A percentile compares a stretch with the other conserved stretches of the same genome.
Conservation (phyloP, 1,140 invertebrate genomes). For the Diabrotica virgifera region DNA sequence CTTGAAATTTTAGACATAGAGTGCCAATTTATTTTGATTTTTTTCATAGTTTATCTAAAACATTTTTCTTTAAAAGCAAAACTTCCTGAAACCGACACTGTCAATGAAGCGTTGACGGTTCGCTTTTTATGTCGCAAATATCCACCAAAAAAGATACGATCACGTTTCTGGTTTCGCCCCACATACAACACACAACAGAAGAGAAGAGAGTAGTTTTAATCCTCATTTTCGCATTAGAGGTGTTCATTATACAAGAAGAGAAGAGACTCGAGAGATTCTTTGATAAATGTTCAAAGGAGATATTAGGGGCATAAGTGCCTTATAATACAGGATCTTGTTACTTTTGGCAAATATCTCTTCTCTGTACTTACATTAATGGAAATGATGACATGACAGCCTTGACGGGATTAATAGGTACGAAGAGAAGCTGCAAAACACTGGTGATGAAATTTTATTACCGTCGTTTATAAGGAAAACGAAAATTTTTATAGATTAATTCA, state of each 20-base stretch:
- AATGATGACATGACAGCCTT: background rate
- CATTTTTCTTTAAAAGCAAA: too few species aligned
- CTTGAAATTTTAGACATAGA: too few species aligned
- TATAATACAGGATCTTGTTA: constrained; percentile 37
- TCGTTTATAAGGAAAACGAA: too few species aligned
- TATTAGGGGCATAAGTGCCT: constrained; percentile 36
- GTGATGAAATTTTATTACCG: too few species aligned
- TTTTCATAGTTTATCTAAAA: too few species aligned
- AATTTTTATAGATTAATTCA: too few species aligned
- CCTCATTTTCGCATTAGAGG: constrained; percentile 32
- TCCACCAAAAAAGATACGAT: constrained; percentile 10
- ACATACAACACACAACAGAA: background rate
- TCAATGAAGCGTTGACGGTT: background rate
- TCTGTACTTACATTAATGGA: constrained; percentile 9
- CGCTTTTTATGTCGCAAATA: constrained; percentile 1
- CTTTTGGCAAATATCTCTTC: constrained; percentile 10
- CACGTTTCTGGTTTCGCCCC: background rate
- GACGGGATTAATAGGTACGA: background rate
- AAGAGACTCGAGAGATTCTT: constrained; percentile 31
- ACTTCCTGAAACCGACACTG: too few species aligned
- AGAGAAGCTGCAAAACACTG: background rate
- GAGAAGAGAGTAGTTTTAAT: constrained; percentile 13
- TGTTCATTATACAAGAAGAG: constrained; percentile 32
- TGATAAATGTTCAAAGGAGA: constrained; percentile 37
- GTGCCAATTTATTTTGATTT: too few species aligned